Evolutionary conservation across 2,113 vertebrate species (phyloP), one percentile per base, ranked within the genome.

Genomic region (Hemichromis elongatus): DNA sequence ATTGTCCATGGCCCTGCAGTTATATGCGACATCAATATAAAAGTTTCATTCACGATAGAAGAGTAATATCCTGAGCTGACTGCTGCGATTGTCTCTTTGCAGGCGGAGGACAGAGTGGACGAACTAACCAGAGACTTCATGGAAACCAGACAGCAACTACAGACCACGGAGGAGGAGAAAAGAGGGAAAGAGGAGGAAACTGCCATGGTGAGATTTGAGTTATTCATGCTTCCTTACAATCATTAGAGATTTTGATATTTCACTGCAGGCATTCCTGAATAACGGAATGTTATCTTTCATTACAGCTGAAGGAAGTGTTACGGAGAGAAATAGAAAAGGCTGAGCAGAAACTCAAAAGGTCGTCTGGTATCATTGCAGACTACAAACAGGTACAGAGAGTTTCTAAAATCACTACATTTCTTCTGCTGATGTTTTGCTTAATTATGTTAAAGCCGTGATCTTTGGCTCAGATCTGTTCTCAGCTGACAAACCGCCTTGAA

Each of bases 261-360:
- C n/a, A 40, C 13, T 8, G 9, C 18, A 18, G 7, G 47, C 10
- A 6, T 59, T 55, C 9, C 9, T 55, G 11, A 5, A 9, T 4
- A 28, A n/a, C 83, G 6, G 12, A 3, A 19, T 86, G 42, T n/a
- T 12, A 40, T 52, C n/a, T 84, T 33, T 14, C 56, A 78, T 21
- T 18, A 7, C 56, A 99, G 98, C 89, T 98, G 21, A 99, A 99
- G 92, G 97, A 98, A 57, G 94, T 98, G 84, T 97, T 98, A 89
- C 95, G 97, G 82, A 97, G 96, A 89, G 97, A 99, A 89, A 91
- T 99, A 83, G 97, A 98, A 91, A 98, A 97, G 88, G 96, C 98
- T 7, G 97, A 98, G 88, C 96, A 96, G 21, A 97, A 97, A 80
- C 96, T 97, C 78, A 97, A 95, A 86, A 98, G 97, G 95, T 97